A percentile compares a stretch with the other conserved stretches of the same genome.
These are phyloP conservation scores for Maniola jurtina DNA, from an alignment of 1,140 invertebrate genomes.

Conservation along the genomic window DNA sequence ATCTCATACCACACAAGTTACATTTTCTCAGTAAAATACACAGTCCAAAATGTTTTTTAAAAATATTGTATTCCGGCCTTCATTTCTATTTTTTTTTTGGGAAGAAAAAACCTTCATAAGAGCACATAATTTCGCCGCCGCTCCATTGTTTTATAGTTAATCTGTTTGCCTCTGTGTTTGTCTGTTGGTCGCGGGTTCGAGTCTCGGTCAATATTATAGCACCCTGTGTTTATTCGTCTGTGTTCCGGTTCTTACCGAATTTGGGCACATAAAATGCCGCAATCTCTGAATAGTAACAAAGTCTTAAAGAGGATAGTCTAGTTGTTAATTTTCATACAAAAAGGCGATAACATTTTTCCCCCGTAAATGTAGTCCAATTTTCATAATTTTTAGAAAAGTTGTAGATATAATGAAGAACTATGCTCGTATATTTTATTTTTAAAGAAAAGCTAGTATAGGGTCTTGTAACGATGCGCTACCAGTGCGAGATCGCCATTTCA, in stretches of 20 bases:
- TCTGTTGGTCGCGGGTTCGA: slow-evolving; percentile 36
- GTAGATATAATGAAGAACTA: no score
- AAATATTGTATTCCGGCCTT: background rate
- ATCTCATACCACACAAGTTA: background rate
- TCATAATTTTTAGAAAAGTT: no score
- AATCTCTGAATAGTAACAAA: background rate
- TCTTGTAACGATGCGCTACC: no score
- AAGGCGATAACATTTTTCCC: no score
- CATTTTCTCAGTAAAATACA: no score
- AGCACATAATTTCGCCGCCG: slow-evolving; percentile 1
- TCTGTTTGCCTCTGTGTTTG: slow-evolving; percentile 55
- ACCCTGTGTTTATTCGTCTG: slow-evolving; percentile 34
- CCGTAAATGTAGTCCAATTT: no score
- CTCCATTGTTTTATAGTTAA: slow-evolving; percentile 38
- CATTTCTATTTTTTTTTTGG: background rate
- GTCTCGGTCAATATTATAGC: slow-evolving; percentile 50
- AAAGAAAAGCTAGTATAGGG: no score
- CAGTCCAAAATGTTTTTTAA: background rate
- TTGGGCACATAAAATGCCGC: slow-evolving; percentile 36
- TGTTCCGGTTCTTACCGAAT: slow-evolving; percentile 44
- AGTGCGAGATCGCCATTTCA: no score
- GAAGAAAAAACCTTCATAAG: background rate
- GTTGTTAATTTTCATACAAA: no score
- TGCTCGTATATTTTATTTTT: no score
- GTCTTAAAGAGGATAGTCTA: no score